Conservation (phyloP, 2,888 invertebrate genomes). For the Lycophotia porphyrea region DNA sequence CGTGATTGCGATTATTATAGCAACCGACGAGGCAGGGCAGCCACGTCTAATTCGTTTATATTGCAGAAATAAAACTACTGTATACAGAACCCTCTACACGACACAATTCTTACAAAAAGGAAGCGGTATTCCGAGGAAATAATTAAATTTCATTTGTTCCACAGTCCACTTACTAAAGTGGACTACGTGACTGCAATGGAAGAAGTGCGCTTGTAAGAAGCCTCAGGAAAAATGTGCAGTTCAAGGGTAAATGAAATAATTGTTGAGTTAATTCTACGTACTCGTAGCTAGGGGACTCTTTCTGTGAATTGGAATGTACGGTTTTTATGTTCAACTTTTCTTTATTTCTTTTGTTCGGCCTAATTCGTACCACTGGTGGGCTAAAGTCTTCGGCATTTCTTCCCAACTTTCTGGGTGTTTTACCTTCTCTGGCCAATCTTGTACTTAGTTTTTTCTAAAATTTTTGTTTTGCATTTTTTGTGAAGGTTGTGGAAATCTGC, state of each 20-base stretch:
- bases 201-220: conserved; percentile 36
- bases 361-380: too few species aligned
- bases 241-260: conserved; percentile 61
- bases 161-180: conserved; percentile 63
- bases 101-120: conserved; percentile 36
- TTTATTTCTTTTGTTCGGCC: background rate
- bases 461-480: too few species aligned
- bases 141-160: conserved; percentile 68
- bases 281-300: conserved; percentile 1
- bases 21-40: background rate
- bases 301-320: conserved; percentile 23
- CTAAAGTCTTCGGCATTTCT: background rate
- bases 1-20: background rate
- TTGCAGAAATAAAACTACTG: conserved; percentile 8
- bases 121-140: conserved; percentile 48
- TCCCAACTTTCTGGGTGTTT: background rate
- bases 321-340: background rate
- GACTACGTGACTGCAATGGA: conserved; percentile 64
- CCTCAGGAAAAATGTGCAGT: conserved; percentile 52
- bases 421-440: background rate
- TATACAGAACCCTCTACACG: conserved; percentile 18
- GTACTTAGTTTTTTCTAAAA: too few species aligned
- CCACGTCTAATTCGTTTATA: conserved; percentile 14
- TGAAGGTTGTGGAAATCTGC: too few species aligned
- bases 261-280: conserved; percentile 40